These are phyloP conservation scores for Sandelia bainsii DNA, from an alignment of 2,797 vertebrate genomes.

Conservation along the genomic window DNA sequence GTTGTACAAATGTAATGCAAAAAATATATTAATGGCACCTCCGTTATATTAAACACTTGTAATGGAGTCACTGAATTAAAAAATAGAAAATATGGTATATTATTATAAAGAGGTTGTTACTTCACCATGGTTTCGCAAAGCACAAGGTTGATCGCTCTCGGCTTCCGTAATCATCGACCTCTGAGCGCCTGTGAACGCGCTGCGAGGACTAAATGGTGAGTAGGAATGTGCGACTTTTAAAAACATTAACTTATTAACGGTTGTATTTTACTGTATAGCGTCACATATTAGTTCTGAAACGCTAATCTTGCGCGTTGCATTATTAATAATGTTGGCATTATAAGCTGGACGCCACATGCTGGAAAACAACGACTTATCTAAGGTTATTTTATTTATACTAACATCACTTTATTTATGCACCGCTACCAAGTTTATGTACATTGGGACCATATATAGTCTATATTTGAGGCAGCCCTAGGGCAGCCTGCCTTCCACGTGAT, in stretches of 20 bases:
- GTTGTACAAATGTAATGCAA: too few species aligned
- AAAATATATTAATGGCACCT: too few species aligned
- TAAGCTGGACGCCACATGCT: neutral
- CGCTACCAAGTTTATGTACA: too few species aligned
- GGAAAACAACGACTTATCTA: neutral
- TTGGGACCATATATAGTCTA: too few species aligned
- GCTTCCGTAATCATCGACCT: slow-evolving; percentile 19
- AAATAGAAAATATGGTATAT: too few species aligned
- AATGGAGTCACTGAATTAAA: too few species aligned
- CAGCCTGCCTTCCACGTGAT: neutral
- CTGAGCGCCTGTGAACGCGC: neutral
- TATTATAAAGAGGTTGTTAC: neutral
- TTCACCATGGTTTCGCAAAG: neutral
- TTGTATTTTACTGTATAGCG: accelerated
- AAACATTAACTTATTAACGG: accelerated
- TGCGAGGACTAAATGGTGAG: slow-evolving; percentile 15
- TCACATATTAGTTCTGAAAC: neutral
- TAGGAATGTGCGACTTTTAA: accelerated
- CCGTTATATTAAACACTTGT: too few species aligned
- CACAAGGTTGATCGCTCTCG: neutral
- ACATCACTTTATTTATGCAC: too few species aligned
- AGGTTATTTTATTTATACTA: too few species aligned
- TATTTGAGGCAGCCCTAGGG: too few species aligned
- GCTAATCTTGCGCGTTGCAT: accelerated
- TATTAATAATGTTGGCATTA: neutral